Evolutionary conservation across 1,140 invertebrate genomes (phyloP), one percentile per base, ranked within the genome.

Genomic region (Zophobas atratus): DNA sequence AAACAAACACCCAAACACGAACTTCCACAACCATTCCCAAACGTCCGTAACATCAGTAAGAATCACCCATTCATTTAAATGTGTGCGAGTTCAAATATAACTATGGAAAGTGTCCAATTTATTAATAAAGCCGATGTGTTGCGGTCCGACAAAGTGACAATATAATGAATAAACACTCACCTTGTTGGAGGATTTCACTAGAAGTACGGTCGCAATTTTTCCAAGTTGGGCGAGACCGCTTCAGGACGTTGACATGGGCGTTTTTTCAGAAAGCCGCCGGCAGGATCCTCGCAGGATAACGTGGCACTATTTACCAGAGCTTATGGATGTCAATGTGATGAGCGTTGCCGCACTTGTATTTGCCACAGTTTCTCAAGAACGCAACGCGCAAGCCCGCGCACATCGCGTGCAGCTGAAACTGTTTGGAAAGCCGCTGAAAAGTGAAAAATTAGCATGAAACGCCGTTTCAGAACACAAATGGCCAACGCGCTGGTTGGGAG

Each of bases 281-380:
- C 56, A 60, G 35, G 34, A 6, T 6, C 6, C 35, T 35, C 35
- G 32, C 33, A 60, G 34, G 5, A 60, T 36, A 60, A 35, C 56
- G 56, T 39, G 34, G 56, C 56, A 60, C 56, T 38, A 35, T 56
- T 56, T 56, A 8, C 32, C 33, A 56, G 55, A 56, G 55, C 55
- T 56, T 60, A 46, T 8, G 43, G 56, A 55, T 60, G 56, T 60
- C 56, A 60, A 39, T 60, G 56, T 39, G 56, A 55, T 55, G 53
- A 55, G 2, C 53, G 56, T 60, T 60, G 56, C 34, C 56, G 34
- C 34, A 60, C 56, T 60, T 60, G 56, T 60, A 60, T 60, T 60
- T 60, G 56, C 56, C 56, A 60, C 56, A 36, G 34, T 60, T 36
- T 60, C 36, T 36, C 38, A 20, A n/a, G n/a, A 39, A 36, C 1